phyloP scores from a whole-genome alignment of 2,888 invertebrate species.

The Drosophila meridiana region DNA sequence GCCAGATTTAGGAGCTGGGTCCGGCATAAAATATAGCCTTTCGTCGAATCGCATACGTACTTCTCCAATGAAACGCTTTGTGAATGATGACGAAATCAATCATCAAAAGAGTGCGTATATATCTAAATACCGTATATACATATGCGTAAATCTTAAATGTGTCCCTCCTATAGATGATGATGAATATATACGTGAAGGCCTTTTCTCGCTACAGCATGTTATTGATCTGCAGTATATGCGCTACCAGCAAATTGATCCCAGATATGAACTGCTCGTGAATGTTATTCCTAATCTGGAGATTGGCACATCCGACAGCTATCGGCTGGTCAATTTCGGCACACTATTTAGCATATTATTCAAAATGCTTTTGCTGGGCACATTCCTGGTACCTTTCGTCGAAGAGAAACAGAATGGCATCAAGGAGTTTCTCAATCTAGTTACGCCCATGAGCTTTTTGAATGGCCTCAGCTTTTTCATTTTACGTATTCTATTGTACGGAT shows the following conservation, averaged over 20 bases:
- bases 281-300: constrained; percentile 74
- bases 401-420: constrained; percentile 88
- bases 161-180: constrained; percentile 81
- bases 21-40: constrained; percentile 84
- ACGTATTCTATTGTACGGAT: constrained; percentile 73
- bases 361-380: constrained; percentile 81
- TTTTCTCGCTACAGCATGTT: constrained; percentile 87
- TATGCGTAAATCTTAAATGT: neutral
- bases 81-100: constrained; percentile 81
- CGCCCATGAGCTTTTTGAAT: constrained; percentile 83
- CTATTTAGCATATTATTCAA: constrained; percentile 78
- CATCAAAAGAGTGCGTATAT: constrained; percentile 69
- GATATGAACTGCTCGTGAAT: constrained; percentile 65
- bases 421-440: constrained; percentile 83
- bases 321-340: constrained; percentile 73
- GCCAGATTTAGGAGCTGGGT: constrained; percentile 31
- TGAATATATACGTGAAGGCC: constrained; percentile 85
- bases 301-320: constrained; percentile 61
- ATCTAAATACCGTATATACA: neutral
- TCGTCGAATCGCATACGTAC: constrained; percentile 84
- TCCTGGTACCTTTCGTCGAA: constrained; percentile 87
- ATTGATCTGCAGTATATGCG: constrained; percentile 87
- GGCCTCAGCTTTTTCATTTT: constrained; percentile 83
- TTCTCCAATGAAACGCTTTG: constrained; percentile 82
- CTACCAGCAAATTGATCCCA: constrained; percentile 41